phyloP scores from a whole-genome alignment of 2,113 vertebrate genomes.

The Actinemys pallida region DNA sequence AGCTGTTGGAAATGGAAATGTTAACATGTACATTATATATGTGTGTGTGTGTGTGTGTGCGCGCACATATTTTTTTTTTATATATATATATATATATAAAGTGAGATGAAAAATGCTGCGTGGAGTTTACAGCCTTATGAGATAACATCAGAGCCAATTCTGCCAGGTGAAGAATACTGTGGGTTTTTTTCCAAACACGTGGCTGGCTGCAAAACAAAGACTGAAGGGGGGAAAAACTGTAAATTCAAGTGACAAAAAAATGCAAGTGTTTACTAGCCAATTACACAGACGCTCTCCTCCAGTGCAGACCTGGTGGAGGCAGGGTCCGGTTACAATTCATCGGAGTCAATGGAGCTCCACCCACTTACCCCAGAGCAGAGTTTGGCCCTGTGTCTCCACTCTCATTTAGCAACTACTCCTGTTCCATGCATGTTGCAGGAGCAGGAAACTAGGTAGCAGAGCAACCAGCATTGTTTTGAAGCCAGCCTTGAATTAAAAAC shows the following conservation, averaged over 20 bases:
- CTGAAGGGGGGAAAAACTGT: neutral
- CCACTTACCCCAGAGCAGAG: neutral
- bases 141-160: accelerated
- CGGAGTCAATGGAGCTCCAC: neutral
- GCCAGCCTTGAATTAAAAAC: neutral
- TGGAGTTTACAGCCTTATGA: too few species aligned
- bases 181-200: neutral
- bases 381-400: neutral
- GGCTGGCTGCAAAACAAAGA: neutral
- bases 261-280: accelerated
- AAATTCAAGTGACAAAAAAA: neutral
- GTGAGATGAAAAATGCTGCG: accelerated
- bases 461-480: neutral
- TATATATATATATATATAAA: neutral
- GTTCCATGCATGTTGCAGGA: neutral
- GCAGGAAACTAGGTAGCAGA: accelerated
- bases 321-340: neutral
- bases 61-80: too few species aligned
- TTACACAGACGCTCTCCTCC: neutral
- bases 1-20: slow-evolving; percentile 55
- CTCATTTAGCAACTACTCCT: accelerated
- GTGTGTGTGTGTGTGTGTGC: neutral
- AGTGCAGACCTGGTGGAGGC: neutral
- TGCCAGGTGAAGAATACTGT: neutral
- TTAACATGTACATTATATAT: neutral